These are phyloP conservation scores for Chalcosyrphus nemorum DNA, from an alignment of 2,888 invertebrate genomes.

Conservation along the genomic window DNA sequence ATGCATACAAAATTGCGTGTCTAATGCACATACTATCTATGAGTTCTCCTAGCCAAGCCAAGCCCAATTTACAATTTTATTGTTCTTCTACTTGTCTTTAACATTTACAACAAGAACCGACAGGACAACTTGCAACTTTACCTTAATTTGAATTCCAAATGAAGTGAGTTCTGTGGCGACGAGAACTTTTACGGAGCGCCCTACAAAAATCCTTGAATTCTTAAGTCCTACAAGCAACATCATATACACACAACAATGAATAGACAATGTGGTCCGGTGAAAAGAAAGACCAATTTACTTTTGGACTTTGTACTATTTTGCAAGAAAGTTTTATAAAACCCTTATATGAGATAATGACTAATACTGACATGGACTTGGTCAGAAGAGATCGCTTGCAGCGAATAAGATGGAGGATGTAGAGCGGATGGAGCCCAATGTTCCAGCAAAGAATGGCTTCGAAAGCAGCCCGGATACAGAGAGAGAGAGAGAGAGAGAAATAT, in stretches of 20 bases:
- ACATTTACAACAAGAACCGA: neutral
- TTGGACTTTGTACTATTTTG: conserved; percentile 27
- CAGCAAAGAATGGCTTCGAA: no score
- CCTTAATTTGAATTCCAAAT: conserved; percentile 62
- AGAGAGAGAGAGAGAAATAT: no score
- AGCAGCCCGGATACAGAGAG: no score
- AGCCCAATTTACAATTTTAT: conserved; percentile 26
- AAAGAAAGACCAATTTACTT: conserved; percentile 43
- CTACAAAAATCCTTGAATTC: conserved; percentile 43
- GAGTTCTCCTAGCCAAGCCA: conserved; percentile 30
- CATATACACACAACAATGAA: conserved; percentile 54
- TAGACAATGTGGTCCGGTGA: conserved; percentile 40
- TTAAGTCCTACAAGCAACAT: conserved; percentile 53
- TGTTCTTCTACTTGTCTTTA: neutral
- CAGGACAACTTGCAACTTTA: conserved; percentile 27
- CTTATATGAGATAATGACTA: no score
- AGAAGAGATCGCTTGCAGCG: no score
- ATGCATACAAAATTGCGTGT: neutral
- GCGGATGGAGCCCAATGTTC: no score
- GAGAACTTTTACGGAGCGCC: conserved; percentile 38
- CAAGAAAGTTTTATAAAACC: no score
- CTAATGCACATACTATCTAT: conserved; percentile 23
- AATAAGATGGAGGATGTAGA: no score
- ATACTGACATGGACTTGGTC: no score
- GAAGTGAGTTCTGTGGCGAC: conserved; percentile 25